These are phyloP conservation scores for Triops longicaudatus DNA, from an alignment of 1,140 invertebrate genomes.

Conservation along the genomic window DNA sequence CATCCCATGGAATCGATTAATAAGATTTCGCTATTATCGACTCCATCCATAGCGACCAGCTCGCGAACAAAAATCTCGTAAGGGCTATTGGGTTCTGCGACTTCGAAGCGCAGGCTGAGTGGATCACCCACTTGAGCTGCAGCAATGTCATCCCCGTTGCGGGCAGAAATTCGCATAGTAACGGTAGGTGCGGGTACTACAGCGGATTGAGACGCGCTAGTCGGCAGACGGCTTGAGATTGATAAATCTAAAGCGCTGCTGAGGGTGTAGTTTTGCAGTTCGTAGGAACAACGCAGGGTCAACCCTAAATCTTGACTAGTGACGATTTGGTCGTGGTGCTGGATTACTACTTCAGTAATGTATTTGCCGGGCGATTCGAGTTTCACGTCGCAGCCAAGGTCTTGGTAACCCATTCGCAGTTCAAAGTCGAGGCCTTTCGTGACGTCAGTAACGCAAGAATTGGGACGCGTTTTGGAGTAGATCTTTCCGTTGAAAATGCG, in stretches of 20 bases:
- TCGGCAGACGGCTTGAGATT: conserved; percentile 37
- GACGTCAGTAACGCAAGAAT: conserved; percentile 45
- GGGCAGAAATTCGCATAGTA: conserved; percentile 46
- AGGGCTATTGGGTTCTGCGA: conserved; percentile 43
- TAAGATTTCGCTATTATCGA: conserved; percentile 45
- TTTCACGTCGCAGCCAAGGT: conserved; percentile 41
- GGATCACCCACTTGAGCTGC: conserved; percentile 45
- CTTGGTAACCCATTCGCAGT: conserved; percentile 41
- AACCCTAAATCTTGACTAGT: conserved; percentile 47
- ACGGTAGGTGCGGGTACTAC: conserved; percentile 47
- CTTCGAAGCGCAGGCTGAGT: conserved; percentile 45
- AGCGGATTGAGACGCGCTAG: conserved; percentile 39
- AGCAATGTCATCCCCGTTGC: conserved; percentile 42
- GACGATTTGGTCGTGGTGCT: conserved; percentile 49
- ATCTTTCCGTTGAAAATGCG: conserved; percentile 48
- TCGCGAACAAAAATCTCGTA: conserved; percentile 51
- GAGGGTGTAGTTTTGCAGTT: conserved; percentile 45
- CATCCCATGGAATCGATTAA: conserved; percentile 46
- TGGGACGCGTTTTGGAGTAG: conserved; percentile 45
- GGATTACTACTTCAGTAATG: conserved; percentile 39
- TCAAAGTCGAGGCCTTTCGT: conserved; percentile 40
- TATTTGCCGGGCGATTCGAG: conserved; percentile 41
- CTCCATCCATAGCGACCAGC: conserved; percentile 47
- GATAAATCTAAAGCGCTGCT: conserved; percentile 41
- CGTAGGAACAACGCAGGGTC: conserved; percentile 46